Percentiles rank a stretch among this genome's conserved stretches.
Evolutionary conservation across 2,113 vertebrate genomes (phyloP).

Genomic region (Cathartes aura): DNA sequence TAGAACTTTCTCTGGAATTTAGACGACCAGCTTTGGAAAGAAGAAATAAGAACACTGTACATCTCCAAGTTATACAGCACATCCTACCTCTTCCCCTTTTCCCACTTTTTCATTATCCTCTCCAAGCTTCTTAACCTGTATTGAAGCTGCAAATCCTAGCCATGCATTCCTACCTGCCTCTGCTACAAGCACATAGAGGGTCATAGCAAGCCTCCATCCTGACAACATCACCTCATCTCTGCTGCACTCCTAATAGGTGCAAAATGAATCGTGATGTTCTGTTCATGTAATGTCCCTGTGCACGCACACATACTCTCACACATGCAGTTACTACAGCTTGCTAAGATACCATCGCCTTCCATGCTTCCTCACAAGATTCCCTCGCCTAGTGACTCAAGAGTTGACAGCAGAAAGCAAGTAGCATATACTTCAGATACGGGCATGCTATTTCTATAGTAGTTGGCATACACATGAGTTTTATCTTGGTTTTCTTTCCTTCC

Average conservation of each 20-base stretch:
- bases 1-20: background rate
- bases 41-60: background rate
- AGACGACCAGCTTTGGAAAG: background rate
- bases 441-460: background rate
- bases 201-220: background rate
- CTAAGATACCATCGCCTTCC: background rate
- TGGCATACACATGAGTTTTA: background rate
- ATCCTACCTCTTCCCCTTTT: background rate
- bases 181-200: background rate
- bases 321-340: background rate
- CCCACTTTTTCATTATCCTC: background rate
- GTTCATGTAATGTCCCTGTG: background rate
- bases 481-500: background rate
- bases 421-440: background rate
- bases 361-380: background rate
- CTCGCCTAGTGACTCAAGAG: background rate
- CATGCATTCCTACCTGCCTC: background rate
- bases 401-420: conserved; percentile 4
- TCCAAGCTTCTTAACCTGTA: background rate
- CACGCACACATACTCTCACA: background rate
- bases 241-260: background rate
- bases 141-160: background rate
- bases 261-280: background rate
- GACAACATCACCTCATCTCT: background rate
- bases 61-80: background rate